Evolutionary conservation across 2,888 invertebrate species (phyloP).

Genomic region (Leptopterna dolabrata): DNA sequence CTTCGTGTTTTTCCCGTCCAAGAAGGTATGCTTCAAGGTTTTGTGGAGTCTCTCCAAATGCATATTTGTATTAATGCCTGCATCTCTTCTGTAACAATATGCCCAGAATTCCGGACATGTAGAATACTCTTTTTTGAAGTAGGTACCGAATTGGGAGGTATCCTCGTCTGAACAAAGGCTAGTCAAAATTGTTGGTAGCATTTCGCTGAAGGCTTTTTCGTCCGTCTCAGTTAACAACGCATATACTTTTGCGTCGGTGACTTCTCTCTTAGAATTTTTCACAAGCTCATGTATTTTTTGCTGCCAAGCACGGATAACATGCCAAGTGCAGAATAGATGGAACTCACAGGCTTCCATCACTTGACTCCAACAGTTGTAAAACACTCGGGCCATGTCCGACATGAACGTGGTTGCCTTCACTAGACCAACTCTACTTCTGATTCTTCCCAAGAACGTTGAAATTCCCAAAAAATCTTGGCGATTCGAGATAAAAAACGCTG

Average conservation of each 20-base stretch:
- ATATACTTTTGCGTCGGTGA: neutral
- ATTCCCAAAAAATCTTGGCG: conserved; percentile 36
- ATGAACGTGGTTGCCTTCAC: conserved; percentile 61
- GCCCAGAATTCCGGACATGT: conserved; percentile 41
- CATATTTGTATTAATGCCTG: too few relatives aligned
- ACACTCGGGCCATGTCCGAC: conserved; percentile 62
- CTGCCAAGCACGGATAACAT: conserved; percentile 59
- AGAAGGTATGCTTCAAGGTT: conserved; percentile 60
- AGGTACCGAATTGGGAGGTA: neutral
- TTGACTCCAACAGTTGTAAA: conserved; percentile 61
- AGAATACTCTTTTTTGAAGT: neutral
- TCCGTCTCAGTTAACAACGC: conserved; percentile 18
- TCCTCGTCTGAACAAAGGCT: neutral
- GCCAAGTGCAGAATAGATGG: conserved; percentile 63
- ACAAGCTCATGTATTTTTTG: neutral
- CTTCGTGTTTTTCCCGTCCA: conserved; percentile 58
- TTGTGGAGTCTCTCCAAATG: too few relatives aligned
- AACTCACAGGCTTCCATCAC: conserved; percentile 58
- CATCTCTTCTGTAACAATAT: conserved; percentile 58
- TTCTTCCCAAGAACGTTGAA: conserved; percentile 54
- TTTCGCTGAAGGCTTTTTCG: neutral
- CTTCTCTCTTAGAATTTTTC: neutral
- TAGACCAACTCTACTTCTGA: conserved; percentile 56
- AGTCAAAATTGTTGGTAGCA: neutral
- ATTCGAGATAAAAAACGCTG: conserved; percentile 60